Conservation (phyloP, 1,140 invertebrate species). For the Latrodectus geometricus region DNA sequence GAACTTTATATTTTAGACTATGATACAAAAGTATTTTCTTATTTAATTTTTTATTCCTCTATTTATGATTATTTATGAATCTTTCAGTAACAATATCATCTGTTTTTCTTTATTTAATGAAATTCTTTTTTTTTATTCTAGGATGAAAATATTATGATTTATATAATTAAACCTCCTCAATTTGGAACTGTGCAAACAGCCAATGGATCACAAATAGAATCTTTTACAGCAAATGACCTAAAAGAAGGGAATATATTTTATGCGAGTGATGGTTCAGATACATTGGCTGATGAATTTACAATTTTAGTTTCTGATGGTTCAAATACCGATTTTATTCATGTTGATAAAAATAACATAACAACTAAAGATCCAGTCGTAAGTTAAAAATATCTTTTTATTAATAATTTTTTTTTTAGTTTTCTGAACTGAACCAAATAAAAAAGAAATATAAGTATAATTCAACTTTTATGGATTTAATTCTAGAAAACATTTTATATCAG, state of each 20-base stretch:
- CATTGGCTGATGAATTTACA: conserved; percentile 63
- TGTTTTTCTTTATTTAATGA: not conserved
- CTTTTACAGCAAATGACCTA: conserved; percentile 63
- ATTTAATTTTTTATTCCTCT: not conserved
- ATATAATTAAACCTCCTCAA: conserved; percentile 7
- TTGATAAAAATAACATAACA: conserved; percentile 18
- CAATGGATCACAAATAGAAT: not conserved
- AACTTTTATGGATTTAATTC: too few relatives aligned
- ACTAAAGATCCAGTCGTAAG: conserved; percentile 27
- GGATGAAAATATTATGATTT: conserved; percentile 27
- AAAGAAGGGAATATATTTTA: conserved; percentile 65
- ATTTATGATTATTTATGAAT: not conserved
- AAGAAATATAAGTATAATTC: too few relatives aligned
- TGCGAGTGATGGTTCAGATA: conserved; percentile 63
- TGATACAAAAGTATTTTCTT: conserved; percentile 30
- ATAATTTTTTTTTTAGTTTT: too few relatives aligned
- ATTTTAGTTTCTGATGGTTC: conserved; percentile 65
- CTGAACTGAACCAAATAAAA: too few relatives aligned
- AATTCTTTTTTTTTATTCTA: not conserved
- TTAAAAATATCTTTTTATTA: not conserved
- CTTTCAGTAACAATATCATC: not conserved
- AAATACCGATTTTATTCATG: conserved; percentile 14
- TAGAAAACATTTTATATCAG: too few relatives aligned
- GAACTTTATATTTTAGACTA: conserved; percentile 37
- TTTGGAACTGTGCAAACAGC: conserved; percentile 11